A percentile compares a stretch with the other conserved stretches of the same genome.
These are phyloP conservation scores for Metellina segmentata DNA, from an alignment of 2,888 invertebrate species.

Conservation along the genomic window DNA sequence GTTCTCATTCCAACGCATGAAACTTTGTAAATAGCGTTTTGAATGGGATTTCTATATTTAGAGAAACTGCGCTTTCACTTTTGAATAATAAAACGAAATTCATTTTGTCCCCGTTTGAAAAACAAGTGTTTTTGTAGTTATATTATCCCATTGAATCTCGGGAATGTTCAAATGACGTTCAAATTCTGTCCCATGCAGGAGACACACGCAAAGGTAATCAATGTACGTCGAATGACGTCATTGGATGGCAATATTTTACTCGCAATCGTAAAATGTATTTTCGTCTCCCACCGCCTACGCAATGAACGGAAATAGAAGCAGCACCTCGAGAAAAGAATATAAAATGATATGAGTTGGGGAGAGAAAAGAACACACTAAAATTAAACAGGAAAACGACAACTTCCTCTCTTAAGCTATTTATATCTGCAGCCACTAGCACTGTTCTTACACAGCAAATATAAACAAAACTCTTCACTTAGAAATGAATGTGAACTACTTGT, in stretches of 20 bases:
- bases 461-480: constrained; percentile 52
- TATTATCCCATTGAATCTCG: too few species aligned
- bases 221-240: constrained; percentile 49
- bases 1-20: too few species aligned
- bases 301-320: constrained; percentile 53
- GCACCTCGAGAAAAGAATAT: constrained; percentile 22
- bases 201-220: neutral
- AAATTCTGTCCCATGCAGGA: constrained; percentile 5
- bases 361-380: constrained; percentile 44
- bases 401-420: constrained; percentile 65
- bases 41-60: too few species aligned
- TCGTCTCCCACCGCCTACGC: constrained; percentile 49
- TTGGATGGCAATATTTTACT: constrained; percentile 23
- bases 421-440: constrained; percentile 39
- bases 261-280: constrained; percentile 45
- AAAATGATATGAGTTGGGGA: constrained; percentile 40
- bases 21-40: too few species aligned
- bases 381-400: constrained; percentile 60
- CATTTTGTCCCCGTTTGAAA: too few species aligned
- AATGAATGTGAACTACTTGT: constrained; percentile 45
- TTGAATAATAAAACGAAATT: too few species aligned
- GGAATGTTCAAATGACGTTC: neutral
- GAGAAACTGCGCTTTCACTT: too few species aligned
- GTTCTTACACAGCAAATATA: constrained; percentile 46
- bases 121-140: too few species aligned